phyloP scores from a whole-genome alignment of 2,888 invertebrate species.

The Matsumyia berberina region DNA sequence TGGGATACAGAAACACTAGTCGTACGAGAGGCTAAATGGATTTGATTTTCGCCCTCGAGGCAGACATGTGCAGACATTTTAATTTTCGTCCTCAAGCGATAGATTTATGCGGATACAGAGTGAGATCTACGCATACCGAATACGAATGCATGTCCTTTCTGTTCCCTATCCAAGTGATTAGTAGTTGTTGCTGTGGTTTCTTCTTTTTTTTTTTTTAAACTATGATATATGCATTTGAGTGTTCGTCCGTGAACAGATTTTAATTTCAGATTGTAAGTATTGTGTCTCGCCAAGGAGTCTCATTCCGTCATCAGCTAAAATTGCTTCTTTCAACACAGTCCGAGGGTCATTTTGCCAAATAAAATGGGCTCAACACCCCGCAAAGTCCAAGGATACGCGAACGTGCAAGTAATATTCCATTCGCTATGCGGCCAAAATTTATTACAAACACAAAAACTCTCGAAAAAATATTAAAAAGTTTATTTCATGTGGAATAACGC shows the following conservation, averaged over 20 bases:
- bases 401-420: slow-evolving; percentile 63
- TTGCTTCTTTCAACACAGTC: slow-evolving; percentile 27
- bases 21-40: slow-evolving; percentile 63
- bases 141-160: slow-evolving; percentile 37
- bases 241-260: slow-evolving; percentile 59
- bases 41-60: slow-evolving; percentile 70
- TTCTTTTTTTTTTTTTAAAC: slow-evolving; percentile 6
- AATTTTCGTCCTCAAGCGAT: slow-evolving; percentile 61
- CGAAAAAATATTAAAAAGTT: slow-evolving; percentile 60
- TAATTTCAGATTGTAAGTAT: slow-evolving; percentile 66
- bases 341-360: slow-evolving; percentile 36
- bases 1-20: slow-evolving; percentile 42
- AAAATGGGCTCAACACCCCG: slow-evolving; percentile 10
- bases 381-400: slow-evolving; percentile 30
- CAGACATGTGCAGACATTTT: slow-evolving; percentile 74
- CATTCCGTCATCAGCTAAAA: slow-evolving; percentile 7
- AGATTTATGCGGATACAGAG: slow-evolving; percentile 42
- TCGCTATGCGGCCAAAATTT: slow-evolving; percentile 49
- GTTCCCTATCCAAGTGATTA: slow-evolving; percentile 45
- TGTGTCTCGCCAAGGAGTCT: slow-evolving; percentile 60
- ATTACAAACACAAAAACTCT: slow-evolving; percentile 41
- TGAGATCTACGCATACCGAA: slow-evolving; percentile 37
- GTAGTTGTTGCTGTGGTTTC: slow-evolving; percentile 8
- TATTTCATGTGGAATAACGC: slow-evolving; percentile 47
- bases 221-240: slow-evolving; percentile 29